These are phyloP conservation scores for Drosophila watanabei DNA, from an alignment of 1,140 invertebrate genomes.

Conservation along the genomic window DNA sequence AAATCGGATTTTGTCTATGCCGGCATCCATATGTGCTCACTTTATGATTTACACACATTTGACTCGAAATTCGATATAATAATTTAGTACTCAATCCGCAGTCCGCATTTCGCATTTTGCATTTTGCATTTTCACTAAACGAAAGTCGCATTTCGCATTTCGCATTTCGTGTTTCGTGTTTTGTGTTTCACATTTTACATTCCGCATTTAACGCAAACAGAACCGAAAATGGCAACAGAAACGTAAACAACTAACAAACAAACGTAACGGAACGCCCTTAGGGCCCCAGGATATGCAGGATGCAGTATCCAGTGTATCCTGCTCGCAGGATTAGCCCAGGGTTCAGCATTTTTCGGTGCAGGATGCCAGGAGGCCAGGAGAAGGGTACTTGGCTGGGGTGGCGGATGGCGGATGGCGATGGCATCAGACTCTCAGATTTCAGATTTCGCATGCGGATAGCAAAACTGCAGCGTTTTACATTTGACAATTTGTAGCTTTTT, in stretches of 20 bases:
- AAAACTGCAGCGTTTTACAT: conserved; percentile 56
- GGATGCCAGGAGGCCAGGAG: background rate
- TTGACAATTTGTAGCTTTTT: conserved; percentile 48
- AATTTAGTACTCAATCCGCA: conserved; percentile 53
- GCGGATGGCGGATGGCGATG: conserved; percentile 3
- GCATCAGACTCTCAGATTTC: conserved; percentile 32
- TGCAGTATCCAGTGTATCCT: conserved; percentile 39
- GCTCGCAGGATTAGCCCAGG: conserved; percentile 49
- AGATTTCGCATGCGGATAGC: conserved; percentile 42
- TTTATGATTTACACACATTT: conserved; percentile 75
- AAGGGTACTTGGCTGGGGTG: background rate
- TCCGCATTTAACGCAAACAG: conserved; percentile 50
- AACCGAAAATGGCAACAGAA: conserved; percentile 20
- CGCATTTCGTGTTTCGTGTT: conserved; percentile 16
- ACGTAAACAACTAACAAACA: conserved; percentile 53
- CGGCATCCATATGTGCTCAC: conserved; percentile 27
- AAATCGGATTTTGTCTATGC: conserved; percentile 50
- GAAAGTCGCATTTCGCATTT: conserved; percentile 4
- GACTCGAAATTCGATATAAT: conserved; percentile 45
- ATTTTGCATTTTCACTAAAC: conserved; percentile 2
- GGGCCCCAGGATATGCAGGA: conserved; percentile 57
- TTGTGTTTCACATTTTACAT: conserved; percentile 12
- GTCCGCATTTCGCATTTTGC: conserved; percentile 31
- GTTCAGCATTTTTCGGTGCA: conserved; percentile 39
- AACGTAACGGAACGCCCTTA: conserved; percentile 42